phyloP scores from a whole-genome alignment of 2,888 invertebrate genomes.

The Stenolophus ochropezus region DNA sequence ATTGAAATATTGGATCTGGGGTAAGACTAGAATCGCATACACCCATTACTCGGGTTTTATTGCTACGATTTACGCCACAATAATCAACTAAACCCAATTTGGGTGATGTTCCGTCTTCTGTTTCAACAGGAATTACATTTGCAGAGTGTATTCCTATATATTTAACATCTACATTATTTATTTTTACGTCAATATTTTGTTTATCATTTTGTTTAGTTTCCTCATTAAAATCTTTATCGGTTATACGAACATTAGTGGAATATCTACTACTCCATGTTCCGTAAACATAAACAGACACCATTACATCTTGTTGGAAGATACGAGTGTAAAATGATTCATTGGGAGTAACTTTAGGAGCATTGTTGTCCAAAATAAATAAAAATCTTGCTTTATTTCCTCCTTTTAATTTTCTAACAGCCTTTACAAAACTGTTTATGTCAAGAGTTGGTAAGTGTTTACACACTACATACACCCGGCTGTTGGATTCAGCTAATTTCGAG shows the following conservation, averaged over 20 bases:
- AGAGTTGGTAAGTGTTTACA: slow-evolving; percentile 39
- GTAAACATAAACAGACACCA: slow-evolving; percentile 84
- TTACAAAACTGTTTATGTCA: slow-evolving; percentile 55
- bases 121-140: background rate
- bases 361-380: slow-evolving; percentile 78
- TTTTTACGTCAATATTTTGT: background rate
- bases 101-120: slow-evolving; percentile 72
- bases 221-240: background rate
- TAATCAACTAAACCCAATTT: slow-evolving; percentile 67
- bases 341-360: slow-evolving; percentile 80
- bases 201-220: background rate
- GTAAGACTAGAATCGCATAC: background rate
- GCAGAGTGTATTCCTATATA: slow-evolving; percentile 1
- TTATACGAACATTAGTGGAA: background rate
- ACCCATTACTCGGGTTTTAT: slow-evolving; percentile 16
- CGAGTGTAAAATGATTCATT: slow-evolving; percentile 79
- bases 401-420: slow-evolving; percentile 53
- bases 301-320: slow-evolving; percentile 83
- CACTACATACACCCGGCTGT: slow-evolving; percentile 44
- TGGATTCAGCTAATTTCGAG: background rate
- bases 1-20: slow-evolving; percentile 73
- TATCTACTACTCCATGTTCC: slow-evolving; percentile 66
- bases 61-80: background rate
- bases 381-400: slow-evolving; percentile 59
- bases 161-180: background rate